Conservation (phyloP, 2,797 vertebrate species). For the Xiphophorus birchmanni region DNA sequence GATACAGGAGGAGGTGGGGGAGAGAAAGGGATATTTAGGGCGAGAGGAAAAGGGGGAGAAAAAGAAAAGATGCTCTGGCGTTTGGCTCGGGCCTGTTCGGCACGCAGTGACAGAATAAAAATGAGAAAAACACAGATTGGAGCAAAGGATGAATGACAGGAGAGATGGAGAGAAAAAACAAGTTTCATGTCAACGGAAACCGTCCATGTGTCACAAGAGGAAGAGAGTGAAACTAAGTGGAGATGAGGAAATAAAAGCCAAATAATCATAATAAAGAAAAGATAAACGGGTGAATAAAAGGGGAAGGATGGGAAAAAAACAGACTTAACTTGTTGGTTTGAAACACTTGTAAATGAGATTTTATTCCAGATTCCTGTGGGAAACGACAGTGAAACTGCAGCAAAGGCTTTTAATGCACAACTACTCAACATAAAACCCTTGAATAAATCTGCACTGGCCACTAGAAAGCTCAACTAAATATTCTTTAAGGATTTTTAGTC, state of each 20-base stretch:
- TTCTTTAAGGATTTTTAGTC: neutral
- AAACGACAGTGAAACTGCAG: neutral
- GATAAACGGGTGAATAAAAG: neutral
- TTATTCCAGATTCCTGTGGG: neutral
- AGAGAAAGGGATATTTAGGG: constrained; percentile 56
- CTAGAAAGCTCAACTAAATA: neutral
- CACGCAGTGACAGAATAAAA: constrained; percentile 16
- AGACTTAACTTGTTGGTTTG: neutral
- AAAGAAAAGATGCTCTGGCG: constrained; percentile 28
- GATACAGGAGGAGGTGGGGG: constrained; percentile 16
- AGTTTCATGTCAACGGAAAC: constrained; percentile 25
- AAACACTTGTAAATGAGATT: neutral
- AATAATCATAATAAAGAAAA: neutral
- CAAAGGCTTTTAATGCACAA: neutral
- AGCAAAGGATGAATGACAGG: constrained; percentile 20
- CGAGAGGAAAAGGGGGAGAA: constrained; percentile 22
- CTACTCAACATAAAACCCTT: neutral
- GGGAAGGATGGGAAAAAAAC: neutral
- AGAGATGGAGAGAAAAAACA: constrained; percentile 2
- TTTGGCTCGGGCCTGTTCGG: constrained; percentile 24
- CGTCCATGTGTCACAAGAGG: neutral
- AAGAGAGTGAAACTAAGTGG: neutral
- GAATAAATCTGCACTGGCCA: neutral
- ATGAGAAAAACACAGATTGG: constrained; percentile 24
- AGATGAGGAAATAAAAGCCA: neutral